phyloP scores from a whole-genome alignment of 2,113 vertebrate species.

The Cavia porcellus region DNA sequence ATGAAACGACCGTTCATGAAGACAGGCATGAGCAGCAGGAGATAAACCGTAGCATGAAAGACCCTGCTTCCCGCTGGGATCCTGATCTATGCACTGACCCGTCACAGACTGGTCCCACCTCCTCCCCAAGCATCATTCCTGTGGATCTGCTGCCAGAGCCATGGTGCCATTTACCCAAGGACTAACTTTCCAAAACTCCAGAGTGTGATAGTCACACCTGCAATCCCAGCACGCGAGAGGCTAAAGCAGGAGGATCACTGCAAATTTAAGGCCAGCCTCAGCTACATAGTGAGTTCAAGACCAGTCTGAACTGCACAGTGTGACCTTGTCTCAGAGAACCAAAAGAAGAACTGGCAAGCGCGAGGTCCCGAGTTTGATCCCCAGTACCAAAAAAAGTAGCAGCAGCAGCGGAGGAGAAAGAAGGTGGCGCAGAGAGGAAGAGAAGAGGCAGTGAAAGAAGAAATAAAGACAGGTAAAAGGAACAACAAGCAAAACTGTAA shows the following conservation, averaged over 20 bases:
- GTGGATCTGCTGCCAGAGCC: constrained; percentile 86
- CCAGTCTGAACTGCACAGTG: neutral
- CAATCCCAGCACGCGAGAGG: neutral
- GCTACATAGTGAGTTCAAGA: neutral
- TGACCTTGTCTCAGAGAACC: neutral
- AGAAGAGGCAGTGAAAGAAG: neutral
- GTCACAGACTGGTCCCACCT: constrained; percentile 78
- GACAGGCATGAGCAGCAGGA: constrained; percentile 91
- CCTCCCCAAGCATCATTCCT: constrained; percentile 87
- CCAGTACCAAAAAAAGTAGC: too few relatives aligned
- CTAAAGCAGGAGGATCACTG: neutral
- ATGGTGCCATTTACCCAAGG: constrained; percentile 87
- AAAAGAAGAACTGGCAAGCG: neutral
- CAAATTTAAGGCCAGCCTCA: neutral
- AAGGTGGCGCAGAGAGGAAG: neutral
- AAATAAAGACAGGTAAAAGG: neutral
- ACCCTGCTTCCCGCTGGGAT: neutral
- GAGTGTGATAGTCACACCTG: neutral
- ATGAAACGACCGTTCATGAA: constrained; percentile 94
- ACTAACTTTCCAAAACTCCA: constrained; percentile 73
- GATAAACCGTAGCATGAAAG: constrained; percentile 71
- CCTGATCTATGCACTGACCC: neutral
- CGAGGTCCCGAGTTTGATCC: too few relatives aligned
- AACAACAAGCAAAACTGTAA: neutral
- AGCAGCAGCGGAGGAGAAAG: neutral